phyloP scores from a whole-genome alignment of 2,113 vertebrate genomes.

The Meleagris gallopavo region DNA sequence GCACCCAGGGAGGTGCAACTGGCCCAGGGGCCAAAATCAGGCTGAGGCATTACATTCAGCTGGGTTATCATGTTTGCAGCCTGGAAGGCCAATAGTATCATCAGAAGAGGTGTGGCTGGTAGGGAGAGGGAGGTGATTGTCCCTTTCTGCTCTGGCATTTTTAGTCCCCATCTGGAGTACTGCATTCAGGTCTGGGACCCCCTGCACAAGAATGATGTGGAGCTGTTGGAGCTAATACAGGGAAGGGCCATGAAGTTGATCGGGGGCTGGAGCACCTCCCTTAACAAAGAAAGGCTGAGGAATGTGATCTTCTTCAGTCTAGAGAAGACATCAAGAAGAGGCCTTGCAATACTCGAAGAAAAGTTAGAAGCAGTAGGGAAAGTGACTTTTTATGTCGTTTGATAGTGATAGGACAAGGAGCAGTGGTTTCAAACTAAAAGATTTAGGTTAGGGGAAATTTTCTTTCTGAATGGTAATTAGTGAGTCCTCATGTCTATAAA shows the following conservation, averaged over 20 bases:
- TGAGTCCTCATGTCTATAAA: slow-evolving; percentile 54
- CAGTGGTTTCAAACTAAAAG: background rate
- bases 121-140: background rate
- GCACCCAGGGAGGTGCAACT: background rate
- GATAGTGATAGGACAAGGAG: background rate
- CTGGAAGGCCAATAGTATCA: background rate
- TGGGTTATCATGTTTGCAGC: background rate
- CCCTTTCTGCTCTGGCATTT: background rate
- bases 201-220: too few species aligned
- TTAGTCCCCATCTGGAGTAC: background rate
- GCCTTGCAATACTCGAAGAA: background rate
- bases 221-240: background rate
- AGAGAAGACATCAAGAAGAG: background rate
- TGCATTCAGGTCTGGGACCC: background rate
- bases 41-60: background rate
- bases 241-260: background rate
- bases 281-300: background rate
- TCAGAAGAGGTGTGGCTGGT: background rate
- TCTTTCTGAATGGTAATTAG: slow-evolving; percentile 29
- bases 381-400: background rate
- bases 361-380: background rate
- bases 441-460: background rate
- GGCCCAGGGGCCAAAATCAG: background rate
- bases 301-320: background rate
- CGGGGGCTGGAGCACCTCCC: background rate